Base-by-base conservation (phyloP, 2,113 vertebrate genomes). In the Hippocampus zosterae region DNA sequence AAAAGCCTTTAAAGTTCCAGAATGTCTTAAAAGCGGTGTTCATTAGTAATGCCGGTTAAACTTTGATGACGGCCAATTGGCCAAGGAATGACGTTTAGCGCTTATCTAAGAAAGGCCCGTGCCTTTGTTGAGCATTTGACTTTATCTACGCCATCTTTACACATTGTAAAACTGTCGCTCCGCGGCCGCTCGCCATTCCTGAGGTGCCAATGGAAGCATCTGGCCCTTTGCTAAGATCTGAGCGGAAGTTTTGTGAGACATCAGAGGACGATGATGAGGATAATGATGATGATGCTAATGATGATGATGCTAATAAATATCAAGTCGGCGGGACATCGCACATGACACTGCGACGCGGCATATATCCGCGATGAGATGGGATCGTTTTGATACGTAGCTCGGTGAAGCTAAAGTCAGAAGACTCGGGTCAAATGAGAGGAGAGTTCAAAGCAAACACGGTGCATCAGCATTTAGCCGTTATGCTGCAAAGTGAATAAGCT, bases 121-220 rank as follows among this genome's bases (percentile, higher is more conserved):
- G 78, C 89, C 88, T 91, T 91, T 91, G 85, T 90, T 89, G 81
- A 88, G 78, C 69, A 70, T 84, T 87, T 82, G 83, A 81, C 19
- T 85, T 90, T 91, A 91, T 89, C 88, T 87, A 73, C 85, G 64
- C 75, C 27, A 33, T 91, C 88, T 90, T 90, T 91, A 83, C 85
- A 84, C 81, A 78, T 85, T 87, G 88, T 91, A 88, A 90, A 90
- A 91, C 77, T 76, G 81, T 87, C 81, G 88, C 82, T 84, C 76
- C 68, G 74, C 21, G 84, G 82, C 80, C 84, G 78, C 84, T 85
- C 76, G 71, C 69, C 75, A 84, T 57, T 91, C 86, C 85, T 88
- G 73, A 85, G 81, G 82, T 86, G 83, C 84, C 88, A 86, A 82
- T 84, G 86, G 81, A 87, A 79, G 87, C 88, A 91, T 91, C 89